Evolutionary conservation across 2,797 vertebrate genomes (phyloP), one percentile per base, ranked within the genome.

Genomic region (Pseudochaenichthys georgianus): DNA sequence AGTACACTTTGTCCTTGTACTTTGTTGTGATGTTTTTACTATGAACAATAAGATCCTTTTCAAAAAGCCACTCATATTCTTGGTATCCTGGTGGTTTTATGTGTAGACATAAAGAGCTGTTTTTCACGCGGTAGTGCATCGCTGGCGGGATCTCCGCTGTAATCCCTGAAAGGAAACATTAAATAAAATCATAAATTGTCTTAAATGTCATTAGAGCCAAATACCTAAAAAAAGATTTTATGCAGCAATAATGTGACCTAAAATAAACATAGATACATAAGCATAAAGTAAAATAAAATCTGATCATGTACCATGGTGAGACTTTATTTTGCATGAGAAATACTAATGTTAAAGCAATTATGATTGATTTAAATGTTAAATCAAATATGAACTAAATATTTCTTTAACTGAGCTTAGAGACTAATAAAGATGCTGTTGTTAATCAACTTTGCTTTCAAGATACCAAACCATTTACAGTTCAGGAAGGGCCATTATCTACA

Each of bases 1-100:
- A 84, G 19, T 0, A 0, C 53, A 84, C 60, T 63, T 65, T 89
- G 0, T 31, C 0, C 19, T 0, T 1, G 13, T 31, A 66, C 0
- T 0, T 0, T 0, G 46, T 13, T 0, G 0, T 5, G 1, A 53
- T 2, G 0, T 0, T 0, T 0, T 0, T 0, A 0, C 1, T 0
- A 0, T 0, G 0, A 41, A n/a, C 0, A 13, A 80, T 38, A 1
- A 15, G 0, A 0, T 0, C 2, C 0, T 0, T 0, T 12, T 9
- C 1, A 17, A 52, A 61, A 0, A 0, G 9, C 92, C 87, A 92
- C 5, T 0, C 0, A 0, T 0, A 0, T 0, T 0, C 0, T n/a
- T 6, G 0, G 34, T 53, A 1, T 5, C 15, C 0, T 13, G 64
- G 3, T 0, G 21, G 0, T 3, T 21, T 15, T 52, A 0, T 5